A percentile compares a stretch with the other conserved stretches of the same genome.
These are phyloP conservation scores for Folsomia manolachei DNA, from an alignment of 2,888 invertebrate genomes.

Conservation along the genomic window DNA sequence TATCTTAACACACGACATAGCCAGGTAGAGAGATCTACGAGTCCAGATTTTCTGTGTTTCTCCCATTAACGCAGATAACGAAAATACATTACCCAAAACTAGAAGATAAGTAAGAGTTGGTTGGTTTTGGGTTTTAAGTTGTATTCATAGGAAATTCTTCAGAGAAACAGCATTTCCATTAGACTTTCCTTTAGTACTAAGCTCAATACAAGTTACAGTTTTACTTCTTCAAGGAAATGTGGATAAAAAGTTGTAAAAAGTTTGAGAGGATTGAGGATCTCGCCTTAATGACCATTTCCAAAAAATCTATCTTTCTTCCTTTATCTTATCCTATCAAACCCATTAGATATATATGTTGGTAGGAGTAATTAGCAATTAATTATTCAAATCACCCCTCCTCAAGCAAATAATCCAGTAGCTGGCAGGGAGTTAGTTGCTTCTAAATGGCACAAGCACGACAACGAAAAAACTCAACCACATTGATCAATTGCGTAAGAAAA, in stretches of 20 bases:
- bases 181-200: no score
- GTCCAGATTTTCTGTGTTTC: neutral
- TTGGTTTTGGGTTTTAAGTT: neutral
- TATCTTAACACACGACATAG: neutral
- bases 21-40: neutral
- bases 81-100: neutral
- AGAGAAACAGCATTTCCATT: no score
- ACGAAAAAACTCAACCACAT: neutral
- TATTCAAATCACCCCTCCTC: slow-evolving; percentile 16
- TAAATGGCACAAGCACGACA: neutral
- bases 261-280: neutral
- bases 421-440: neutral
- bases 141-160: neutral
- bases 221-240: no score
- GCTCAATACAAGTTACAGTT: no score
- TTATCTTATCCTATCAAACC: neutral
- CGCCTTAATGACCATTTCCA: slow-evolving; percentile 7
- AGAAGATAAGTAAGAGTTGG: neutral
- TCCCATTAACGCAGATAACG: neutral
- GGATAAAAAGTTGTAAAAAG: no score
- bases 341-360: neutral
- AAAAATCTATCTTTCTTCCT: slow-evolving; percentile 13
- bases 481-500: neutral
- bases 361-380: slow-evolving; percentile 19
- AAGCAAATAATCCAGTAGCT: slow-evolving; percentile 12